Evolutionary conservation across 2,888 invertebrate species (phyloP).

Genomic region (Agrochola circellaris): DNA sequence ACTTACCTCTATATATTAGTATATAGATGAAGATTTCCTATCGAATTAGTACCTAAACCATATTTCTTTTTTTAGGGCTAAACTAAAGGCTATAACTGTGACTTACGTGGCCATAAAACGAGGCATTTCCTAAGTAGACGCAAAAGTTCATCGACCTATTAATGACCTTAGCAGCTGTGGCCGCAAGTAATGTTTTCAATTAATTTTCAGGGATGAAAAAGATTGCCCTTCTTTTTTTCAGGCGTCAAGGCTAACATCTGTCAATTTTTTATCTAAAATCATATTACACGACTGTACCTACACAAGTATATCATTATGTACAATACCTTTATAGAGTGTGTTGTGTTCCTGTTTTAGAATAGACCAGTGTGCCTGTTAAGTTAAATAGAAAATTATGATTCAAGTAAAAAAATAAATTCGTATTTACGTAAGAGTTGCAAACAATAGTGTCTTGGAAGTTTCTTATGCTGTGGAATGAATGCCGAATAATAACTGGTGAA

Average conservation of each 20-base stretch:
- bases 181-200: constrained; percentile 22
- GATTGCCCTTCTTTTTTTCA: neutral
- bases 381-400: no score
- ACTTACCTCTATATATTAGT: no score
- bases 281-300: neutral
- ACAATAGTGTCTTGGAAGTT: no score
- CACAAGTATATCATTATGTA: neutral
- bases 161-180: constrained; percentile 25
- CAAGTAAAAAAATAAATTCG: no score
- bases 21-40: neutral
- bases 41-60: neutral
- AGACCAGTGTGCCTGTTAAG: no score
- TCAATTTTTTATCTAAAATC: neutral
- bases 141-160: constrained; percentile 31
- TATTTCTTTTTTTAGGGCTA: constrained; percentile 16
- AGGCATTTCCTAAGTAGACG: constrained; percentile 19
- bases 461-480: no score
- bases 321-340: no score
- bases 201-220: constrained; percentile 4
- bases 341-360: no score
- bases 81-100: constrained; percentile 13
- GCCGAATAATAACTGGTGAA: no score
- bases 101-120: constrained; percentile 34
- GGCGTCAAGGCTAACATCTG: no score
- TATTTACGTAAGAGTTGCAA: no score